Evolutionary conservation across 2,888 invertebrate genomes (phyloP), one percentile per base, ranked within the genome.

Genomic region (Meiosimyza platycephala): DNA sequence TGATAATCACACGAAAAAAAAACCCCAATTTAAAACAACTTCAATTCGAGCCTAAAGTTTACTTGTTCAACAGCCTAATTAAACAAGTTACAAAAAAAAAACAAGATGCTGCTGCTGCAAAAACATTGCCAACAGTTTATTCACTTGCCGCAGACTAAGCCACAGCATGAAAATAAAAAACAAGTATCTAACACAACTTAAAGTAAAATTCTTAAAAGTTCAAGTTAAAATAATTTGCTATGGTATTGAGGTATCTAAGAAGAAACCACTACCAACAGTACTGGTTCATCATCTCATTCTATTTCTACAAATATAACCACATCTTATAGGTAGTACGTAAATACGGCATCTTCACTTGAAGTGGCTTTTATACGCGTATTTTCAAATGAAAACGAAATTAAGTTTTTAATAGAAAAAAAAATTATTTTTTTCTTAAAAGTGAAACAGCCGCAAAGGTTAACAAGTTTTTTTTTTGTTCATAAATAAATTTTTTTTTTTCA

Each of bases 381-480:
- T 64, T 73, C 63, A 63, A 71, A 72, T 71, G 40, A 72, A 76
- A 72, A 69, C 71, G 33, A 71, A 66, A 70, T 72, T 70, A 65
- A 71, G 72, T 60, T 68, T 54, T 16, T 48, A 73, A 33, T 57
- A 16, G 6, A 48, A 51, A 59, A 47, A 70, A 60, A 71, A 47
- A 69, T n/a, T 65, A 16, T 40, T 63, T 54, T 63, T 68, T 71
- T 68, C 22, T 63, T 59, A 54, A 52, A 66, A 66, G 60, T 64
- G 28, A 13, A 65, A 57, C 68, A n/a, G 13, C 71, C 69, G 79
- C 81, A 84, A 84, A 84, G 84, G 84, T 84, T 84, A 84, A 84
- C 84, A 80, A 83, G 84, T 83, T 84, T 83, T 82, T 79, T 40
- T 40, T 40, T 40, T 5, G n/a, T 40, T 40, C 7, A 40, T 40